Base-by-base conservation (phyloP, 1,140 invertebrate species). In the Arion vulgaris region DNA sequence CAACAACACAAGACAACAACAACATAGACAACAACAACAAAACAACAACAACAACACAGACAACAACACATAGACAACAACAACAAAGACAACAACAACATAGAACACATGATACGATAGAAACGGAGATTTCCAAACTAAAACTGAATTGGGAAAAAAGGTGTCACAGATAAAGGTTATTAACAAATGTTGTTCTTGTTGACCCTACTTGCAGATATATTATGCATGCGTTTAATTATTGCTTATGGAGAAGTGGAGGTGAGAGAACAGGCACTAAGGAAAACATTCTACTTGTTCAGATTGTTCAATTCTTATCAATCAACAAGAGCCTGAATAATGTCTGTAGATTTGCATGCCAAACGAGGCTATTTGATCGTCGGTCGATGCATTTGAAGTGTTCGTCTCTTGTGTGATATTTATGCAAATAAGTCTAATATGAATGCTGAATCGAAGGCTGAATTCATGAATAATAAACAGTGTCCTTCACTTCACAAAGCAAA, bases 251-350 rank as follows among this genome's bases (percentile, higher is more conserved):
- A 53, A 76, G 74, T 76, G 45, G 45, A 51, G 15, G 26, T n/a
- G 45, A 4, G 11, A 28, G 74, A 41, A 32, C 32, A 38, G 28
- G 41, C 32, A 38, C 15, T 26, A 76, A n/a, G 28, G 49, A 57
- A 51, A 49, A 36, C 49, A 34, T 51, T 26, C 13, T 49, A 45
- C 11, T 36, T 49, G 9, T 76, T 36, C 2, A 15, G 41, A 53
- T 53, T 76, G 74, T 76, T 76, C 49, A 76, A 76, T 76, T 76
- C 74, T 76, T 76, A 76, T 76, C 74, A 76, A 76, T 76, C 74
- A 76, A 53, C 74, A 53, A 36, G 23, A 41, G 74, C 71, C 49
- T 76, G 74, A 76, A 76, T 76, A 76, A 76, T 76, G 32, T 32
- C 23, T n/a, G 28, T 49, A 76, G 74, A 76, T 76, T 76, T 76